Percentiles rank a stretch among this genome's conserved stretches.
These are phyloP conservation scores for Drosophila eugracilis DNA, from an alignment of 1,140 invertebrate genomes.

Conservation along the genomic window DNA sequence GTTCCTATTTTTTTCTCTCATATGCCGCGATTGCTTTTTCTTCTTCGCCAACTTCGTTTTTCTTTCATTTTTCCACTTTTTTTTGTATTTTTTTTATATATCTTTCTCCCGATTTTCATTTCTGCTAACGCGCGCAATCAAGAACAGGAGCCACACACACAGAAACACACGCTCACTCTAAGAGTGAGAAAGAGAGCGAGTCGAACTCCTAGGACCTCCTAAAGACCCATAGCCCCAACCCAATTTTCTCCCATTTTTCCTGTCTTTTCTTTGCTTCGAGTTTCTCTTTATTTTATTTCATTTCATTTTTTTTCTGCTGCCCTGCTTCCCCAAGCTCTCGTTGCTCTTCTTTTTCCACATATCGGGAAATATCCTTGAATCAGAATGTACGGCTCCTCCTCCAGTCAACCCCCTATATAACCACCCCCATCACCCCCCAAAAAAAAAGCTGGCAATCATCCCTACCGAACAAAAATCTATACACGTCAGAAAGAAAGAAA, in stretches of 20 bases:
- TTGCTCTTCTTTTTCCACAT: slow-evolving; percentile 65
- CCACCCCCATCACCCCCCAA: not conserved
- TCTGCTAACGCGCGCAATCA: slow-evolving; percentile 79
- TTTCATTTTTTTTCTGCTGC: slow-evolving; percentile 3
- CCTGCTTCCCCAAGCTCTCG: slow-evolving; percentile 6
- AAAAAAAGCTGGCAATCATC: slow-evolving; percentile 29
- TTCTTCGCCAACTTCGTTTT: slow-evolving; percentile 41
- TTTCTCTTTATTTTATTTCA: slow-evolving; percentile 39
- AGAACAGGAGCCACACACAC: slow-evolving; percentile 53
- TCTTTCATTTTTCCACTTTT: slow-evolving; percentile 40
- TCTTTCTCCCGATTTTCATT: slow-evolving; percentile 75
- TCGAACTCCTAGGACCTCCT: slow-evolving; percentile 49
- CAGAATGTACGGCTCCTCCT: slow-evolving; percentile 73
- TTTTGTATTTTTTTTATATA: slow-evolving; percentile 42
- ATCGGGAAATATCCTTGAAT: slow-evolving; percentile 83
- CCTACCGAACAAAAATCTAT: slow-evolving; percentile 67
- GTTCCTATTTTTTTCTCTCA: slow-evolving; percentile 55
- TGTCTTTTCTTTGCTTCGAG: slow-evolving; percentile 65
- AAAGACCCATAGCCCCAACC: slow-evolving; percentile 7
- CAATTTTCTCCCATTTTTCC: slow-evolving; percentile 54
- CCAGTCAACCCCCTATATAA: not conserved
- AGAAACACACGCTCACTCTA: slow-evolving; percentile 3
- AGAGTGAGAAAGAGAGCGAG: slow-evolving; percentile 38
- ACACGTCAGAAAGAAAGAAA: slow-evolving; percentile 69
- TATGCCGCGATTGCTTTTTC: slow-evolving; percentile 69